These are phyloP conservation scores for Leptura quadrifasciata DNA, from an alignment of 2,888 invertebrate species.

Conservation along the genomic window DNA sequence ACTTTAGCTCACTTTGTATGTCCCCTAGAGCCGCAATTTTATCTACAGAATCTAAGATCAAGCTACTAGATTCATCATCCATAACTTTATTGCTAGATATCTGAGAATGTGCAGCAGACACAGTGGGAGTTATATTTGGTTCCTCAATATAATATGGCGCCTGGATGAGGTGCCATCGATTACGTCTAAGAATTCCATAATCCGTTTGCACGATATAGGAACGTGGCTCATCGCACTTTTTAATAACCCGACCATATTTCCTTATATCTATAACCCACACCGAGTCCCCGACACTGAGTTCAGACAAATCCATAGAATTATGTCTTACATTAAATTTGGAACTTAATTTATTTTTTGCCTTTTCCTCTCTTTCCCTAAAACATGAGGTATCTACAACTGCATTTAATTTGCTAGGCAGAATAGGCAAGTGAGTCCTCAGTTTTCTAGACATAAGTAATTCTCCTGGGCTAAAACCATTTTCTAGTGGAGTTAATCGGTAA, in stretches of 20 bases:
- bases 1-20: too few relatives aligned
- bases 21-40: too few relatives aligned
- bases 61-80: too few relatives aligned
- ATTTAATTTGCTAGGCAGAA: too few relatives aligned
- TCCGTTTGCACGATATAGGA: neutral
- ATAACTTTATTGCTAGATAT: too few relatives aligned
- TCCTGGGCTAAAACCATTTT: too few relatives aligned
- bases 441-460: too few relatives aligned
- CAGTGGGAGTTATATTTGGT: neutral
- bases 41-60: too few relatives aligned
- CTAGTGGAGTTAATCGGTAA: conserved; percentile 35
- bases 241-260: neutral
- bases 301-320: conserved; percentile 3
- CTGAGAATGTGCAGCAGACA: neutral
- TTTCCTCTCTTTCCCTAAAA: too few relatives aligned
- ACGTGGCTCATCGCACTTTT: neutral
- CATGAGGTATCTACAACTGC: too few relatives aligned
- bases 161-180: neutral
- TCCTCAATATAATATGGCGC: neutral
- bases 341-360: too few relatives aligned
- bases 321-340: neutral
- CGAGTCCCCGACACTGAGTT: neutral
- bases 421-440: too few relatives aligned
- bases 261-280: conserved; percentile 10
- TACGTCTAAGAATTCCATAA: neutral